These are phyloP conservation scores for Melanaphis sacchari DNA, from an alignment of 1,140 invertebrate genomes.

Conservation along the genomic window DNA sequence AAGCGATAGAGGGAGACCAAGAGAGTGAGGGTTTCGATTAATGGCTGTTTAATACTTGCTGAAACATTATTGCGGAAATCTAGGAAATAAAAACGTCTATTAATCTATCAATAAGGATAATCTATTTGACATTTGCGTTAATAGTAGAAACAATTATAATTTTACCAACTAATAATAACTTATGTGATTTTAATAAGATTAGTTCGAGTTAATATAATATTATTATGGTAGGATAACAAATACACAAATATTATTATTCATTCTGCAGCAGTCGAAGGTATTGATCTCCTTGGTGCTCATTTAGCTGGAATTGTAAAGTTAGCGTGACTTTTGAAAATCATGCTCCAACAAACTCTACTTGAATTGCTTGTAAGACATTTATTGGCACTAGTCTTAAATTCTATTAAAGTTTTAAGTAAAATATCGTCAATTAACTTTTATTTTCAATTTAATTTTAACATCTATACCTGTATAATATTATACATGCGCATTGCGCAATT, in stretches of 20 bases:
- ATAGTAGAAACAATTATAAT: not conserved
- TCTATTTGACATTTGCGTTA: not conserved
- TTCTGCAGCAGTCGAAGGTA: not conserved
- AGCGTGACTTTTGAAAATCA: constrained; percentile 9
- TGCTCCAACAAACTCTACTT: not conserved
- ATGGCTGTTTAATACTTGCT: not conserved
- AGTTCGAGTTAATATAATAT: not conserved
- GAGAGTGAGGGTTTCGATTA: not conserved
- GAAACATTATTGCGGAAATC: not conserved
- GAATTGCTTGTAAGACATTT: not conserved
- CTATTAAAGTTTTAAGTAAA: not conserved
- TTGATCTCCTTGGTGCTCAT: not conserved
- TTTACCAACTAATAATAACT: not conserved
- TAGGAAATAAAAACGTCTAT: not conserved
- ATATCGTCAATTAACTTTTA: not conserved
- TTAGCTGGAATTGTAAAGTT: not conserved
- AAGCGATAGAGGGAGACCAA: not conserved
- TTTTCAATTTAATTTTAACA: not conserved
- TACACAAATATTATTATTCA: not conserved
- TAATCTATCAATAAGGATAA: not conserved
- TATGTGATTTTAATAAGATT: not conserved
- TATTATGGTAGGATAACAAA: not conserved
- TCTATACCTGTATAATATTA: not conserved
- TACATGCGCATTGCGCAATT: not conserved
- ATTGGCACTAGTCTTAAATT: not conserved